Conservation (phyloP, 2,888 invertebrate genomes). For the Meganola albula region DNA sequence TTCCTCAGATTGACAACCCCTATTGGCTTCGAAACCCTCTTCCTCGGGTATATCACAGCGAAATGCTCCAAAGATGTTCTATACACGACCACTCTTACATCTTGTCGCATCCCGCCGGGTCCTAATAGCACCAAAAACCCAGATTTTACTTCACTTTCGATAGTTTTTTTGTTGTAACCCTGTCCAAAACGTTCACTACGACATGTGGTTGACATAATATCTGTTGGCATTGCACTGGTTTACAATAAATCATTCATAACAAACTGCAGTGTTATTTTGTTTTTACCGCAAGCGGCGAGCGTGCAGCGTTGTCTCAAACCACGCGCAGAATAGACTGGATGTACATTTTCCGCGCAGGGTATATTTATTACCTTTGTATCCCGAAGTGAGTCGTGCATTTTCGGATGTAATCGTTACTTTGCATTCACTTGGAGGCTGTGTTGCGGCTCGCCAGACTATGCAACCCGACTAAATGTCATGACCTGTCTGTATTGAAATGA, state of each 20-base stretch:
- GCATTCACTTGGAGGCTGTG: slow-evolving; percentile 45
- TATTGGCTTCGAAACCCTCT: slow-evolving; percentile 78
- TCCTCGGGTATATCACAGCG: slow-evolving; percentile 81
- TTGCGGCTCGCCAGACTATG: slow-evolving; percentile 30
- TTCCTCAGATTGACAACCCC: slow-evolving; percentile 80
- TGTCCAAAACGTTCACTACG: slow-evolving; percentile 56
- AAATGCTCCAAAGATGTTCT: slow-evolving; percentile 81
- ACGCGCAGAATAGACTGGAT: slow-evolving; percentile 43
- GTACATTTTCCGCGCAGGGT: slow-evolving; percentile 37
- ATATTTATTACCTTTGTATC: slow-evolving; percentile 44
- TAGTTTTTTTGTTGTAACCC: slow-evolving; percentile 43
- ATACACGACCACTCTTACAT: slow-evolving; percentile 81
- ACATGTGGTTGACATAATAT: slow-evolving; percentile 50
- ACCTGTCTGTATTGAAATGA: slow-evolving; percentile 15
- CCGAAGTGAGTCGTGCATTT: slow-evolving; percentile 40
- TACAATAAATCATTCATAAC: slow-evolving; percentile 35
- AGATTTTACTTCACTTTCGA: slow-evolving; percentile 79
- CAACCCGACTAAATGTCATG: slow-evolving; percentile 22
- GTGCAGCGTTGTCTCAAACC: slow-evolving; percentile 25
- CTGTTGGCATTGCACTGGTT: slow-evolving; percentile 59
- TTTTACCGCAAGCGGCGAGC: slow-evolving; percentile 21
- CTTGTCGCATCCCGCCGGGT: slow-evolving; percentile 77
- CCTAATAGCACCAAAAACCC: slow-evolving; percentile 79
- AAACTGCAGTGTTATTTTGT: slow-evolving; percentile 32
- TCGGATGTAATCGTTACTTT: slow-evolving; percentile 51